Base-by-base conservation (phyloP, 2,888 invertebrate genomes). In the Thecophora atra region DNA sequence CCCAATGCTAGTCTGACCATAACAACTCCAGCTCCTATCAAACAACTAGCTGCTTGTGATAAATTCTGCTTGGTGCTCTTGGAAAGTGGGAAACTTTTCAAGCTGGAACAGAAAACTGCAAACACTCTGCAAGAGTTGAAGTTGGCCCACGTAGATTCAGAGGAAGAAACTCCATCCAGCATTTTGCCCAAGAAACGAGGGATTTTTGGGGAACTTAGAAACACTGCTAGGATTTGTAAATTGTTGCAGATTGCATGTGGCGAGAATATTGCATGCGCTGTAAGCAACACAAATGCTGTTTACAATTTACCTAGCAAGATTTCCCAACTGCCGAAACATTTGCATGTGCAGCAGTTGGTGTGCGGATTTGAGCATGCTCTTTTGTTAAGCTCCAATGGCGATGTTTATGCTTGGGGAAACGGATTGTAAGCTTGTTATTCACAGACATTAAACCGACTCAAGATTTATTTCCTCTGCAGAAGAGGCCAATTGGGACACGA, bases 401-500 rank as follows among this genome's bases (percentile, higher is more conserved):
- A 89, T 79, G 89, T 97, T n/a, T 95, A 91, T 79, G 90, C 92
- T 4, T 94, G 92, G 91, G 97, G 97, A 56, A 90, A 90, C 83
- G 95, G 96, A 80, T 92, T 94, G 96, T 96, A 87, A 80, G 83
- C 80, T 19, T 17, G 26, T 60, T 15, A 58, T n/a, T 19, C 17
- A 15, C 28, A 68, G 24, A 6, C 26, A 11, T 30, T 42, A 30
- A 1, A 2, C 3, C 37, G 11, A 37, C 37, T 37, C 37, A 37
- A 54, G 19, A 54, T 21, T 1, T 17, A 37, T 21, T 70, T 37
- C 44, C 42, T 17, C 88, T 88, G 73, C 81, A 97, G 96, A 81
- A 91, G 95, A 73, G 93, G 97, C 37, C 97, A 97, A 86, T 87
- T 97, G 63, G 97, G 97, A 0, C 92, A 93, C 85, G 92, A 91